Percentiles rank a stretch among this genome's conserved stretches.
Conservation (phyloP, 2,113 vertebrate species). For the Cichladusa arquata region DNA sequence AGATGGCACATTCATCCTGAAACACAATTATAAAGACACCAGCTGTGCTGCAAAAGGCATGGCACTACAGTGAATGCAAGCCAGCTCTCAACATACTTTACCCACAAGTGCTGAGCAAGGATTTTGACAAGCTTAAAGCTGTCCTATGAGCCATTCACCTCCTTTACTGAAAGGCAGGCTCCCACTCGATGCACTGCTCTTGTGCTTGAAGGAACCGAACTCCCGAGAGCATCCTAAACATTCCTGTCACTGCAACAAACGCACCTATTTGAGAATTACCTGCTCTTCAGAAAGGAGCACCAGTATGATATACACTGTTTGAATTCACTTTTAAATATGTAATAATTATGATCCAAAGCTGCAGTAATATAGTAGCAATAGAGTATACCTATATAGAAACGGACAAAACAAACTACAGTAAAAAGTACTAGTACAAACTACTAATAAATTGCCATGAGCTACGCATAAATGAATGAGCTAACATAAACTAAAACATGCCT, state of each 20-base stretch:
- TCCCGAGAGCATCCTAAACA: neutral
- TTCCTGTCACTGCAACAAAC: neutral
- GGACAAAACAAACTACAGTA: fast-evolving
- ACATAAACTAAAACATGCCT: neutral
- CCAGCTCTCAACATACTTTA: neutral
- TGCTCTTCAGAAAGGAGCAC: neutral
- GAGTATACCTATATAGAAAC: fast-evolving
- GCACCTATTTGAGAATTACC: neutral
- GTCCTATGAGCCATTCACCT: fast-evolving
- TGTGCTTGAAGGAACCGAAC: neutral
- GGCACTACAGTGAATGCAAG: fast-evolving
- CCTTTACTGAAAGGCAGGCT: neutral
- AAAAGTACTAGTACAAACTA: too few relatives aligned
- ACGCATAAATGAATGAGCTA: neutral
- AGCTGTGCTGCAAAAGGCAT: neutral
- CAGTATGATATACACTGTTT: fast-evolving
- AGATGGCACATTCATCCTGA: neutral
- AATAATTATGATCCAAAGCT: fast-evolving
- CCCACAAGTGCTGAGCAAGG: neutral
- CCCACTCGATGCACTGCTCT: neutral
- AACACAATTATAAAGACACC: neutral
- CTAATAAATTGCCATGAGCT: neutral
- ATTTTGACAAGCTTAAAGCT: neutral
- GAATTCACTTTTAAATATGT: fast-evolving
- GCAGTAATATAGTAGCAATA: neutral